phyloP scores from a whole-genome alignment of 2,113 vertebrate genomes.

The Poecile atricapillus region DNA sequence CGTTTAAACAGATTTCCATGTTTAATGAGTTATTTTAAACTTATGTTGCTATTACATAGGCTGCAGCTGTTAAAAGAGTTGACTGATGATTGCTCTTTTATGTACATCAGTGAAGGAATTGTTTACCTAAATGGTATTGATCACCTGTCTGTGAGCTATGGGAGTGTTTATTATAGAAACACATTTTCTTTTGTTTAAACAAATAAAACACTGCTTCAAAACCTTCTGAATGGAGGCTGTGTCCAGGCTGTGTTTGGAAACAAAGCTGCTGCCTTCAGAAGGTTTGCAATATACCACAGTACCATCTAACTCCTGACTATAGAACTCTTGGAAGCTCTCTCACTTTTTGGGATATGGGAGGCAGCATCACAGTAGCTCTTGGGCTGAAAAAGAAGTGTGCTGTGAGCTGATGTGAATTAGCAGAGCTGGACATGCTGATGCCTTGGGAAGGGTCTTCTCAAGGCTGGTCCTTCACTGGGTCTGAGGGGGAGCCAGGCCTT shows the following conservation, averaged over 20 bases:
- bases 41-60: neutral
- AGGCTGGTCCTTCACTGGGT: neutral
- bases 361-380: neutral
- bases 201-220: neutral
- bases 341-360: neutral
- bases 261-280: neutral
- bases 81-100: neutral
- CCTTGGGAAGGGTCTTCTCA: neutral
- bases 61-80: neutral
- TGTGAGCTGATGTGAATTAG: neutral
- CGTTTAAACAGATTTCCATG: neutral
- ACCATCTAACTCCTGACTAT: neutral
- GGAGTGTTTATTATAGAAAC: neutral
- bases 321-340: neutral
- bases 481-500: neutral
- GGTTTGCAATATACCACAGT: neutral
- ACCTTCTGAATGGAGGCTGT: neutral
- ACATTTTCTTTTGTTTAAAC: neutral
- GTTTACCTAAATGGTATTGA: neutral
- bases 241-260: neutral
- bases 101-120: neutral
- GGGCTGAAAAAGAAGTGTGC: neutral
- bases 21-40: neutral
- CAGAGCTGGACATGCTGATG: neutral
- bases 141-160: neutral